Evolutionary conservation across 2,888 invertebrate genomes (phyloP).

Genomic region (Hylaea fasciaria): DNA sequence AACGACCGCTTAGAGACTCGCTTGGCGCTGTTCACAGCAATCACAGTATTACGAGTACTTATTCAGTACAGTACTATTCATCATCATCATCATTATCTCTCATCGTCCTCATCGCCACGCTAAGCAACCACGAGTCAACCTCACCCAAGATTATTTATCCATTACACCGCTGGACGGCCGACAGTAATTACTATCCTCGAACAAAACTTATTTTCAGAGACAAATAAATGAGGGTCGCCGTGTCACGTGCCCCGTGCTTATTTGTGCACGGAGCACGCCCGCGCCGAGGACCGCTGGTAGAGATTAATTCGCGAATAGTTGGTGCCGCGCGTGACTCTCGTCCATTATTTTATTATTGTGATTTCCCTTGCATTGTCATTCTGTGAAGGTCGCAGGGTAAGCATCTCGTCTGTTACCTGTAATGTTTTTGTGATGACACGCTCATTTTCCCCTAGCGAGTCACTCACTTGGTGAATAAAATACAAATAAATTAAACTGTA

Average conservation of each 20-base stretch:
- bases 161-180: too few relatives aligned
- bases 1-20: too few relatives aligned
- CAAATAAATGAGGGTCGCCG: conserved; percentile 19
- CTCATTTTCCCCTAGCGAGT: too few relatives aligned
- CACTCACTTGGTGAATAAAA: too few relatives aligned
- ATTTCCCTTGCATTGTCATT: conserved; percentile 22
- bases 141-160: too few relatives aligned
- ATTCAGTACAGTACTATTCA: too few relatives aligned
- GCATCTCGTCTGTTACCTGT: conserved; percentile 7
- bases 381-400: background rate
- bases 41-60: too few relatives aligned
- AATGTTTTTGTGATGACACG: background rate
- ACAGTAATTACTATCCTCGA: background rate
- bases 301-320: conserved; percentile 50
- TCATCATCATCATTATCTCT: too few relatives aligned
- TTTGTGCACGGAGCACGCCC: conserved; percentile 30
- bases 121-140: too few relatives aligned
- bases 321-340: conserved; percentile 41
- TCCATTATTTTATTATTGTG: conserved; percentile 38
- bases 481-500: too few relatives aligned
- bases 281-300: conserved; percentile 26
- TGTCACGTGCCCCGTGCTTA: conserved; percentile 26
- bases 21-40: too few relatives aligned
- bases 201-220: background rate
- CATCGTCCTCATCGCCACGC: too few relatives aligned